A percentile compares a stretch with the other conserved stretches of the same genome.
Conservation (phyloP, 2,113 vertebrate species). For the Orycteropus afer region DNA sequence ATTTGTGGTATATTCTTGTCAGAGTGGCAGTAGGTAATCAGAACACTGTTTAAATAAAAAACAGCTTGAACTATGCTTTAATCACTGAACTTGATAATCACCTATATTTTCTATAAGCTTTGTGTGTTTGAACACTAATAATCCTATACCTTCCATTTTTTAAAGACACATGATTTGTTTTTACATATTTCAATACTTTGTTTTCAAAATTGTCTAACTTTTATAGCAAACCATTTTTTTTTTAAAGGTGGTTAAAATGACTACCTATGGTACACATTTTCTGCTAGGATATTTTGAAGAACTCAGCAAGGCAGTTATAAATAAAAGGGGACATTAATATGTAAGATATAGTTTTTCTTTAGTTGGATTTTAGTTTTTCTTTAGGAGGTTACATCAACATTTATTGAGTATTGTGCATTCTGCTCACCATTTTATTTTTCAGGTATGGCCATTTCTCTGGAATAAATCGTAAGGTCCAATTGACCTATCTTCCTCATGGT, state of each 20-base stretch:
- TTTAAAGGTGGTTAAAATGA: slow-evolving; percentile 7
- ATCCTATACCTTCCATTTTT: not conserved
- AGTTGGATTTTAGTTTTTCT: slow-evolving; percentile 30
- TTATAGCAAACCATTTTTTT: not conserved
- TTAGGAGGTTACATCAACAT: not conserved
- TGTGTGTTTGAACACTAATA: not conserved
- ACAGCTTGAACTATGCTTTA: not conserved
- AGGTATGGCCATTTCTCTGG: slow-evolving; percentile 97
- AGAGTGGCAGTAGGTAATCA: no score
- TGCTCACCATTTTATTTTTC: slow-evolving; percentile 59
- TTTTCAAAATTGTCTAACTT: not conserved
- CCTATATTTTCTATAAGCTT: not conserved
- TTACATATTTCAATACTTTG: not conserved
- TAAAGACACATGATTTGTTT: not conserved
- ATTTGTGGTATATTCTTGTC: no score
- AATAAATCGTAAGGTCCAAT: slow-evolving; percentile 95
- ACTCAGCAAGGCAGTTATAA: not conserved
- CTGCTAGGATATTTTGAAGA: slow-evolving; percentile 13
- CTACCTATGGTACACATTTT: not conserved
- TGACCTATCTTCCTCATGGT: slow-evolving; percentile 94
- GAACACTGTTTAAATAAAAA: slow-evolving; percentile 21
- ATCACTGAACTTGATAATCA: not conserved
- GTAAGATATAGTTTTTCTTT: slow-evolving; percentile 31
- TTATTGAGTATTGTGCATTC: not conserved
- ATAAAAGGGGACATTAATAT: not conserved